Percentiles rank a stretch among this genome's conserved stretches.
phyloP scores from a whole-genome alignment of 2,113 vertebrate species.

The Gopherus evgoodei region DNA sequence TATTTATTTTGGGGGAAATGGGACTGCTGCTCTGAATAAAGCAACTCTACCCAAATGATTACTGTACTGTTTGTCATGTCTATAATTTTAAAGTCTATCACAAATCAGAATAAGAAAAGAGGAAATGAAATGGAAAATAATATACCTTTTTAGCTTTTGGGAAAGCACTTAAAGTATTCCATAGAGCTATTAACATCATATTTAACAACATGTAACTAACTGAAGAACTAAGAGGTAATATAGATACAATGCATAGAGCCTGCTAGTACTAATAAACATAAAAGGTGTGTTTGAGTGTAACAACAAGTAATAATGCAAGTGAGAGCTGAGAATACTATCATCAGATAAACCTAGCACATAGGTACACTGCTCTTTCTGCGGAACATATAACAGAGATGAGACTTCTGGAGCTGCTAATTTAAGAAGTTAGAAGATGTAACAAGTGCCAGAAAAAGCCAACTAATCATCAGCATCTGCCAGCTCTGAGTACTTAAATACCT shows the following conservation, averaged over 20 bases:
- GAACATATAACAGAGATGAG: background rate
- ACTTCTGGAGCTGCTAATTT: background rate
- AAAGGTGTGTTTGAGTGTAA: background rate
- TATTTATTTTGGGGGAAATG: background rate
- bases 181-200: conserved; percentile 46
- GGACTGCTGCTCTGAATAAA: conserved; percentile 22
- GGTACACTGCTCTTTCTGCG: background rate
- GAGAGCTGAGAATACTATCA: background rate
- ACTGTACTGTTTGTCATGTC: conserved; percentile 14
- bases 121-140: conserved; percentile 49
- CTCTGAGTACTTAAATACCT: background rate
- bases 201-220: conserved; percentile 48
- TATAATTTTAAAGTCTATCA: conserved; percentile 53
- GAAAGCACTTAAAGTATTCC: conserved; percentile 41
- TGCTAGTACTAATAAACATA: background rate
- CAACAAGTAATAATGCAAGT: background rate
- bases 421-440: background rate
- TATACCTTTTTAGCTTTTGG: conserved; percentile 41
- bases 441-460: background rate
- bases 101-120: conserved; percentile 49
- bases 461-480: background rate
- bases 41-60: conserved; percentile 21
- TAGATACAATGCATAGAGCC: conserved; percentile 22
- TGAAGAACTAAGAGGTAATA: conserved; percentile 45
- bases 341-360: background rate